phyloP scores from a whole-genome alignment of 2,113 vertebrate species.

The Zapus hudsonius region DNA sequence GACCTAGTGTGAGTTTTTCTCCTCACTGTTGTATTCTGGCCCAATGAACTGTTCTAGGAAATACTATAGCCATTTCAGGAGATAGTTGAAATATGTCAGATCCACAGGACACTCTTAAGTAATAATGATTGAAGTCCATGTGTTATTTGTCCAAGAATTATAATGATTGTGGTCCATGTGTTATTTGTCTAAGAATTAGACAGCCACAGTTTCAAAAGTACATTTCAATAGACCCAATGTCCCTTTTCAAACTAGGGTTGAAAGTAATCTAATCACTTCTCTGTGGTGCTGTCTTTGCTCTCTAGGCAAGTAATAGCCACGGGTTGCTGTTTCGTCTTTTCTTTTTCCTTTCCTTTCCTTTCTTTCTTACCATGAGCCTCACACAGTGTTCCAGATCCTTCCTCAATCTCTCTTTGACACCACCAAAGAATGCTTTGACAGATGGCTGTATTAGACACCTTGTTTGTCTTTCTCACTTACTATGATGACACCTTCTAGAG shows the following conservation, averaged over 20 bases:
- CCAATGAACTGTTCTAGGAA: background rate
- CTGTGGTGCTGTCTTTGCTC: background rate
- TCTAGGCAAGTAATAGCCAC: background rate
- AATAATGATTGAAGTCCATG: background rate
- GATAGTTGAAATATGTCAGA: background rate
- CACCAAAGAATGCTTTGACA: background rate
- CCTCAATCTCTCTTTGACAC: conserved; percentile 13
- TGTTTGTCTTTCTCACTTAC: conserved; percentile 24
- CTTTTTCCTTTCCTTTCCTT: too few relatives aligned
- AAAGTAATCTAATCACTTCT: background rate
- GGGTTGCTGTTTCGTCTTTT: background rate
- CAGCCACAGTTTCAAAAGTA: background rate
- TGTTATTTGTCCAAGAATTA: background rate
- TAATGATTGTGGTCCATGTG: too few relatives aligned
- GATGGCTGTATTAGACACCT: background rate
- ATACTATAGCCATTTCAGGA: background rate
- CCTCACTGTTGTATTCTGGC: background rate
- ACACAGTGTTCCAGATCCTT: background rate
- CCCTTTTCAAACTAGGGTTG: background rate
- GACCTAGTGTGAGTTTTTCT: background rate
- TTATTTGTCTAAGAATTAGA: background rate
- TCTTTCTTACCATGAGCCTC: background rate
- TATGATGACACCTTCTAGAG: background rate
- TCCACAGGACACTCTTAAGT: background rate
- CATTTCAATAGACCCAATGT: background rate